Evolutionary conservation across 2,888 invertebrate species (phyloP).

Genomic region (Macaria liturata): DNA sequence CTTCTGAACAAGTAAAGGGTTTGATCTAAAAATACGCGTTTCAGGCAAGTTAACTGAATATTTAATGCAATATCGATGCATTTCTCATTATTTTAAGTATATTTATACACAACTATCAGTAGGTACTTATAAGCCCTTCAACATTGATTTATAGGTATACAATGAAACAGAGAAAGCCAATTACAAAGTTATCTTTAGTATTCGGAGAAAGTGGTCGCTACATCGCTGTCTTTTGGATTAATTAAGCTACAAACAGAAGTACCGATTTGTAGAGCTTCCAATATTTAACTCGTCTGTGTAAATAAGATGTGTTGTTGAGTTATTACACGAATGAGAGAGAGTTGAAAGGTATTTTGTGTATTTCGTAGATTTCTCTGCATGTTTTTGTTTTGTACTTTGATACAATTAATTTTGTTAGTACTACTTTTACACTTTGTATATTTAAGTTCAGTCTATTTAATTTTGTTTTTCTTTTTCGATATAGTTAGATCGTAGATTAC

Average conservation of each 20-base stretch:
- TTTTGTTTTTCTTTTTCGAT: too few relatives aligned
- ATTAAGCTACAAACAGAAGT: slow-evolving; percentile 21
- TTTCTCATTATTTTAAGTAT: too few relatives aligned
- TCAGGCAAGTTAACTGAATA: too few relatives aligned
- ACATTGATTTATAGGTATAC: not conserved
- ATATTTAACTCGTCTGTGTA: slow-evolving; percentile 12
- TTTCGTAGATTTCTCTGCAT: not conserved
- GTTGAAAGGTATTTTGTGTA: not conserved
- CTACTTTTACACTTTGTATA: too few relatives aligned
- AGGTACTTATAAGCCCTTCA: not conserved
- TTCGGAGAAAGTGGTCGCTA: slow-evolving; percentile 27
- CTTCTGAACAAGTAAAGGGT: too few relatives aligned
- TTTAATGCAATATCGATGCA: too few relatives aligned
- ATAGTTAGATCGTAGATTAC: too few relatives aligned
- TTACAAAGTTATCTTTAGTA: slow-evolving; percentile 21
- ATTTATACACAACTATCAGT: too few relatives aligned
- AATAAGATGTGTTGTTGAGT: slow-evolving; percentile 8
- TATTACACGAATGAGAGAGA: slow-evolving; percentile 9
- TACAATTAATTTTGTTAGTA: too few relatives aligned
- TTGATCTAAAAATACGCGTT: too few relatives aligned
- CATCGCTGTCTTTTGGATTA: slow-evolving; percentile 23
- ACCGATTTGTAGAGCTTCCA: slow-evolving; percentile 18
- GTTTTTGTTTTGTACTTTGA: not conserved
- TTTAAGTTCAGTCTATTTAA: too few relatives aligned
- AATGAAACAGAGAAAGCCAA: slow-evolving; percentile 20